Conservation (phyloP, 2,113 vertebrate species). For the Phyllostomus discolor region DNA sequence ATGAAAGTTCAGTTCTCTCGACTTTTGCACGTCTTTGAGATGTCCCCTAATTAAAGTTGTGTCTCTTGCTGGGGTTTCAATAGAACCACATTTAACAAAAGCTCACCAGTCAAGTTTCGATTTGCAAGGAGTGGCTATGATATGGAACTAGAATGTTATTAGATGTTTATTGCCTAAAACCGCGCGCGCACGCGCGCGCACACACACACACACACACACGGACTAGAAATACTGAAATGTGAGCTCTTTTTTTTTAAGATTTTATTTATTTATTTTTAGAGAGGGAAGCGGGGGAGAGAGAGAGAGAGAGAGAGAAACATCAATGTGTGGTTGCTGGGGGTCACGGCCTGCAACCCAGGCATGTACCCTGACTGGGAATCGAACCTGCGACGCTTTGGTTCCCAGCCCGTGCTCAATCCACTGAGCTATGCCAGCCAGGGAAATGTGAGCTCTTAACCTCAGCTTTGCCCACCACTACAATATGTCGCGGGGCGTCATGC, state of each 20-base stretch:
- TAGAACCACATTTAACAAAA: background rate
- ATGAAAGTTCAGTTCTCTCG: background rate
- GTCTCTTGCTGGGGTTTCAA: background rate
- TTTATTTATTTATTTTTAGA: too few species aligned
- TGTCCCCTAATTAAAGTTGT: background rate
- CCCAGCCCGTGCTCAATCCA: too few species aligned
- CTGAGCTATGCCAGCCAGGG: too few species aligned
- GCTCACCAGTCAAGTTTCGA: background rate
- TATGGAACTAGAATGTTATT: background rate
- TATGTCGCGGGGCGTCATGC: background rate
- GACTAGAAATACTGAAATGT: background rate
- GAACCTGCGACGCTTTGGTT: too few species aligned
- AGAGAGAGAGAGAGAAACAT: too few species aligned
- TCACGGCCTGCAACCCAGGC: too few species aligned
- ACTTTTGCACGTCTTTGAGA: background rate
- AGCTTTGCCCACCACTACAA: background rate
- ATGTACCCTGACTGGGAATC: too few species aligned
- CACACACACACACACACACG: background rate
- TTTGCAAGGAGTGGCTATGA: background rate
- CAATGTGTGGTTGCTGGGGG: too few species aligned
- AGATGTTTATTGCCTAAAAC: background rate
- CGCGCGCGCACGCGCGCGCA: background rate
- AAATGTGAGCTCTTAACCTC: background rate
- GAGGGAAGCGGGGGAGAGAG: too few species aligned
- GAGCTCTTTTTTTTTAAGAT: background rate